Base-by-base conservation (phyloP, 2,113 vertebrate species). In the Acanthochromis polyacanthus region DNA sequence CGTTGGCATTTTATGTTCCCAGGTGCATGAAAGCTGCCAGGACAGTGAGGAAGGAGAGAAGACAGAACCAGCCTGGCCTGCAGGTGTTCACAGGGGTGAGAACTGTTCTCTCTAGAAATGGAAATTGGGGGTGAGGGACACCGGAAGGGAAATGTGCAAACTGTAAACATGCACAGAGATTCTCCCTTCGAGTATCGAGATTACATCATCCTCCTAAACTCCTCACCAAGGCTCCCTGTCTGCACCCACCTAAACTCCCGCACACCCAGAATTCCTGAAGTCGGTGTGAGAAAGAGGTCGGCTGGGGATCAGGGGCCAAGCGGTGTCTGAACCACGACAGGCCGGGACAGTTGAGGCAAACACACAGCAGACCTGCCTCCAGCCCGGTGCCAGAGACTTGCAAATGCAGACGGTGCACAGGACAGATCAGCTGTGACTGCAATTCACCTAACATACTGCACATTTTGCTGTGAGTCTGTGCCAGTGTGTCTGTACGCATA, bases 261-360 rank as follows among this genome's bases (percentile, higher is more conserved):
- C 50, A 76, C 79, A 15, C 38, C 51, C 70, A 63, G 86, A 91
- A 94, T 93, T 92, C 91, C 92, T 86, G 92, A 82, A 66, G 69
- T 40, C 30, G 36, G 81, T 90, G 94, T 76, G 87, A 94, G 91
- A 75, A 84, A 88, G 78, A 83, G 88, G 89, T 93, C 85, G 71
- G 46, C 59, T 40, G 69, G 82, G 72, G 90, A 90, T 87, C 92
- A 90, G 80, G 89, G 92, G 69, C 80, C 88, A 62, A 76, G 77
- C 40, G 70, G 86, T 90, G 91, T 65, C 79, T 58, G 71, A 75
- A 52, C 59, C 66, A 14, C 3, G 46, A 76, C 66, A 40, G 45
- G 60, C 48, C 28, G 4, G 20, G 52, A 69, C 75, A 66, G 57
- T 22, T 10, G n/a, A n/a, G n/a, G n/a, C 60, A 52, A 79, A 75